Evolutionary conservation across 2,113 vertebrate genomes (phyloP), one percentile per base, ranked within the genome.

Genomic region (Forbesichthys papilliferus): DNA sequence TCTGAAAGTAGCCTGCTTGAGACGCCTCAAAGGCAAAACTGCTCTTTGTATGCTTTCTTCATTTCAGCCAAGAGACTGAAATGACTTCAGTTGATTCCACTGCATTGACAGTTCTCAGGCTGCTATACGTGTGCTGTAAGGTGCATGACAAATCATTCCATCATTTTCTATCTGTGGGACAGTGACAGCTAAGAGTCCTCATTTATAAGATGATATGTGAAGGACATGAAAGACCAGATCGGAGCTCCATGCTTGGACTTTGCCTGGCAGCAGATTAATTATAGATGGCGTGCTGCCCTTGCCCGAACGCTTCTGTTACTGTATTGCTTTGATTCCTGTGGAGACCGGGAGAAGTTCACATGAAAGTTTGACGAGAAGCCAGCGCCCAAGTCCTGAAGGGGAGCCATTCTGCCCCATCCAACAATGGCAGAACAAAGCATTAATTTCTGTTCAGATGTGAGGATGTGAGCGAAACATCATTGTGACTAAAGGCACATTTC

Each of bases 191-290:
- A 53, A 49, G 33, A 12, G 34, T n/a, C 11, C 27, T 60, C 10
- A 60, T 9, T 48, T 63, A 34, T n/a, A 67, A 12, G 33, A n/a
- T 68, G 58, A 67, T 54, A 48, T 61, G 20, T 69, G 49, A 59
- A 74, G 73, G 47, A 58, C 49, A 66, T 60, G 8, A 64, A 54
- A 60, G 58, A 57, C 12, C 18, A 27, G 27, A 34, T 69, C 46
- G 51, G 11, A 61, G 46, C 53, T 53, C 59, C 58, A 34, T 33
- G 33, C 14, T 52, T 58, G 51, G 20, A 9, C 20, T 49, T 33
- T 33, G 14, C 9, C 66, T 53, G 48, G 27, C 66, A 69, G 42
- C 52, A 62, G 63, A 60, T 74, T 16, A 71, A 71, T 68, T 70
- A 67, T 68, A 54, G 68, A 66, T 62, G 9, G 56, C 52, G 61